Conservation (phyloP, 1,140 invertebrate species). For the Ceratina calcarata region DNA sequence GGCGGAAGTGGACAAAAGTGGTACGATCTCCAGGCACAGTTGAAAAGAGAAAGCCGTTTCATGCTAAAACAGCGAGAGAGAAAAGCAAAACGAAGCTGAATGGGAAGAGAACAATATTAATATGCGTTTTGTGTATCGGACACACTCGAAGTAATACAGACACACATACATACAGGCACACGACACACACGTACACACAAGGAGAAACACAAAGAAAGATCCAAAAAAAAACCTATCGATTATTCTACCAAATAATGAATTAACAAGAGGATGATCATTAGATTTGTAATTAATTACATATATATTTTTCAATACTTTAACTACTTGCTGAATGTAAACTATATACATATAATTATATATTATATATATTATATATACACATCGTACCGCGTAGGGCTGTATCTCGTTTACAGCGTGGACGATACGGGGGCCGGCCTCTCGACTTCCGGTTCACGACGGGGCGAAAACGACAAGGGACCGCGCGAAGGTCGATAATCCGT, state of each 20-base stretch:
- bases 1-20: conserved; percentile 13
- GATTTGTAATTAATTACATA: conserved; percentile 80
- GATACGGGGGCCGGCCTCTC: not conserved
- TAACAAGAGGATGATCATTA: conserved; percentile 77
- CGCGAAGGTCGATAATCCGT: not conserved
- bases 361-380: conserved; percentile 61
- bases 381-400: conserved; percentile 47
- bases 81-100: conserved; percentile 40
- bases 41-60: conserved; percentile 45
- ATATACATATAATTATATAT: conserved; percentile 70
- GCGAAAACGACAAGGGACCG: not conserved
- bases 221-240: conserved; percentile 68
- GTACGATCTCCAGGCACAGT: conserved; percentile 39
- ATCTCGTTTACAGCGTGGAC: conserved; percentile 33
- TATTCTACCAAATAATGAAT: conserved; percentile 72
- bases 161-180: conserved; percentile 12
- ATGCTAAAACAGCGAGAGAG: conserved; percentile 22
- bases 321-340: conserved; percentile 78
- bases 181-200: conserved; percentile 31
- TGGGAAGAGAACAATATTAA: conserved; percentile 43
- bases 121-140: conserved; percentile 50
- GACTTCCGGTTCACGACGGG: not conserved
- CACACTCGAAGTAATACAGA: conserved; percentile 30
- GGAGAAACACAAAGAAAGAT: conserved; percentile 49
- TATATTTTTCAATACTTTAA: conserved; percentile 81